These are phyloP conservation scores for Bedellia somnulentella DNA, from an alignment of 2,888 invertebrate genomes.

Conservation along the genomic window DNA sequence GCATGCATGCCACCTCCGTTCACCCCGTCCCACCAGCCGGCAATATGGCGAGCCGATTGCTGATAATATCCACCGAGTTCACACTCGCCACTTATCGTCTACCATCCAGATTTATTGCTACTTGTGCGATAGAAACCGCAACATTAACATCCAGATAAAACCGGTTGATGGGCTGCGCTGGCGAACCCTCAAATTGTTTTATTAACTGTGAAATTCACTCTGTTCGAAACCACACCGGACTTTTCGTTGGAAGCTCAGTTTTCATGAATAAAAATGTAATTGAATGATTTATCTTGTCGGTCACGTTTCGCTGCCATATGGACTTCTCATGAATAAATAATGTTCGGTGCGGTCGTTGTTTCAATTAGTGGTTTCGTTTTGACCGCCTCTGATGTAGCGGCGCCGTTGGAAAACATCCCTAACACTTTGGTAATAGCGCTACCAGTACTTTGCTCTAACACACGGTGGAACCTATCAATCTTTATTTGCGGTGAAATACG, in stretches of 20 bases:
- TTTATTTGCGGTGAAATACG: too few species aligned
- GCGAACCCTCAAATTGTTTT: slow-evolving; percentile 4
- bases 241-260: slow-evolving; percentile 14
- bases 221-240: slow-evolving; percentile 6
- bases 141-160: slow-evolving; percentile 17
- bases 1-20: not conserved
- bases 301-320: slow-evolving; percentile 55
- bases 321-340: slow-evolving; percentile 59
- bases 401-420: slow-evolving; percentile 1
- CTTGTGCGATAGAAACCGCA: slow-evolving; percentile 10
- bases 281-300: slow-evolving; percentile 53
- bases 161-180: slow-evolving; percentile 8
- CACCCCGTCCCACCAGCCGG: not conserved
- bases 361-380: slow-evolving; percentile 58
- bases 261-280: slow-evolving; percentile 52
- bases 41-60: not conserved
- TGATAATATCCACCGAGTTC: not conserved
- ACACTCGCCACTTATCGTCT: slow-evolving; percentile 6
- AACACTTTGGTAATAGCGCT: too few species aligned
- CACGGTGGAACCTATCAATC: too few species aligned
- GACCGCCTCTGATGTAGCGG: slow-evolving; percentile 32
- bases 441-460: too few species aligned
- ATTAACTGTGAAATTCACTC: slow-evolving; percentile 12
- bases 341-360: slow-evolving; percentile 53
- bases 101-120: slow-evolving; percentile 16